Percentiles rank a stretch among this genome's conserved stretches.
These are phyloP conservation scores for Notolepis coatsorum DNA, from an alignment of 2,797 vertebrate genomes.

Conservation along the genomic window DNA sequence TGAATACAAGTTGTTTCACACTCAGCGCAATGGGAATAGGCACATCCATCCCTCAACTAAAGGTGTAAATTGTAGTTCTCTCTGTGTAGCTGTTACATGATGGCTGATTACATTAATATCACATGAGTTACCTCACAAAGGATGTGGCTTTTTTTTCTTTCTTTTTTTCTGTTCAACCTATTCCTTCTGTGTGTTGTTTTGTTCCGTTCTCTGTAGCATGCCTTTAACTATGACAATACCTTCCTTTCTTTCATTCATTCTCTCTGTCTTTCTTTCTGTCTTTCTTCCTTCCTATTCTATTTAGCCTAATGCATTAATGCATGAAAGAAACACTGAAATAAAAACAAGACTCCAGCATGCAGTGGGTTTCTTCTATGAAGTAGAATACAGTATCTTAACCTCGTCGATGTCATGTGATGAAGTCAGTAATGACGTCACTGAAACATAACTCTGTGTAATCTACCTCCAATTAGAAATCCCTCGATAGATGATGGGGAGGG, in stretches of 20 bases:
- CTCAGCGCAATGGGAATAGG: neutral
- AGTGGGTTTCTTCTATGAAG: neutral
- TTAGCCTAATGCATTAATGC: neutral
- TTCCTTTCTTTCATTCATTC: slow-evolving; percentile 11
- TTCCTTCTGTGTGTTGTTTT: slow-evolving; percentile 8
- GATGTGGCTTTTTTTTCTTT: neutral
- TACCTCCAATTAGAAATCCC: slow-evolving; percentile 76
- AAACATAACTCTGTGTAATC: slow-evolving; percentile 52
- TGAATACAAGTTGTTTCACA: slow-evolving; percentile 8
- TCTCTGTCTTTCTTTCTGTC: neutral
- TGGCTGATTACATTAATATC: neutral
- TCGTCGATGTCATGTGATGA: neutral
- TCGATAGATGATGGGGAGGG: slow-evolving; percentile 80
- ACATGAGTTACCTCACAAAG: neutral
- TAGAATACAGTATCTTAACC: neutral
- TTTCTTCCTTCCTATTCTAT: neutral
- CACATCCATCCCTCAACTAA: slow-evolving; percentile 1
- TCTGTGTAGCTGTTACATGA: slow-evolving; percentile 8
- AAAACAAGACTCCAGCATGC: neutral
- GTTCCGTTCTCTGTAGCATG: slow-evolving; percentile 39
- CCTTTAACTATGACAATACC: neutral
- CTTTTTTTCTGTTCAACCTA: slow-evolving; percentile 1
- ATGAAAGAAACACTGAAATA: neutral
- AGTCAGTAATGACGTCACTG: slow-evolving; percentile 13
- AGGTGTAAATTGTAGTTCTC: too few relatives aligned